Conservation (phyloP, 2,888 invertebrate species). For the Emmelina monodactyla region DNA sequence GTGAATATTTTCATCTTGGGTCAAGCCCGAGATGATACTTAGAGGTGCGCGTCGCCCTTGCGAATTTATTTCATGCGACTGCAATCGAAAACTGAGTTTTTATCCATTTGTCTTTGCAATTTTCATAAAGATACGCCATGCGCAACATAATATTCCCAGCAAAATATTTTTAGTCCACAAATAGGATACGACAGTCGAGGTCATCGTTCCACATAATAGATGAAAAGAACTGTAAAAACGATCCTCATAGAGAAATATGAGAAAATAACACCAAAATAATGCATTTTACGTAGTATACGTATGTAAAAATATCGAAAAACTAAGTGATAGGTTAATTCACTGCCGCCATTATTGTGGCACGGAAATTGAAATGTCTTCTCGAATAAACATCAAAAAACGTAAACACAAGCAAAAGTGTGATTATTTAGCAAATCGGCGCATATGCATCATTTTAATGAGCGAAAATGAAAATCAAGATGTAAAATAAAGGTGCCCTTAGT, state of each 20-base stretch:
- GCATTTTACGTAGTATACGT: slow-evolving; percentile 21
- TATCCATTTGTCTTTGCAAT: slow-evolving; percentile 44
- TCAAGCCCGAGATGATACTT: slow-evolving; percentile 58
- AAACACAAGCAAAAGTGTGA: slow-evolving; percentile 49
- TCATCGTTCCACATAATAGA: slow-evolving; percentile 54
- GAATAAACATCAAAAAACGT: slow-evolving; percentile 61
- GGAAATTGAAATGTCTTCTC: slow-evolving; percentile 56
- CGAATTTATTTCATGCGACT: slow-evolving; percentile 58
- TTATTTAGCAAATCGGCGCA: background rate
- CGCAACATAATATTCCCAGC: slow-evolving; percentile 45
- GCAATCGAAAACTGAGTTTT: slow-evolving; percentile 58
- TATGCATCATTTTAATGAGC: background rate
- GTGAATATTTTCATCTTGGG: slow-evolving; percentile 64
- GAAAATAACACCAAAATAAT: slow-evolving; percentile 33
- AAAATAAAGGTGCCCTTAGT: slow-evolving; percentile 28
- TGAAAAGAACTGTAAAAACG: slow-evolving; percentile 38
- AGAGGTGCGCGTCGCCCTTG: slow-evolving; percentile 55
- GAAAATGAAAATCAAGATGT: background rate
- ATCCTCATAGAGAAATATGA: slow-evolving; percentile 44
- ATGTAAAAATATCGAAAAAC: slow-evolving; percentile 31
- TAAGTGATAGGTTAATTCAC: slow-evolving; percentile 59
- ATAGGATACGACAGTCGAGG: slow-evolving; percentile 55
- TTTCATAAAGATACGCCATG: slow-evolving; percentile 30
- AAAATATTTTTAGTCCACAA: slow-evolving; percentile 59
- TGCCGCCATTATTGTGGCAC: slow-evolving; percentile 65